Evolutionary conservation across 2,797 vertebrate genomes (phyloP).

Genomic region (Hephaestus fuliginosus): DNA sequence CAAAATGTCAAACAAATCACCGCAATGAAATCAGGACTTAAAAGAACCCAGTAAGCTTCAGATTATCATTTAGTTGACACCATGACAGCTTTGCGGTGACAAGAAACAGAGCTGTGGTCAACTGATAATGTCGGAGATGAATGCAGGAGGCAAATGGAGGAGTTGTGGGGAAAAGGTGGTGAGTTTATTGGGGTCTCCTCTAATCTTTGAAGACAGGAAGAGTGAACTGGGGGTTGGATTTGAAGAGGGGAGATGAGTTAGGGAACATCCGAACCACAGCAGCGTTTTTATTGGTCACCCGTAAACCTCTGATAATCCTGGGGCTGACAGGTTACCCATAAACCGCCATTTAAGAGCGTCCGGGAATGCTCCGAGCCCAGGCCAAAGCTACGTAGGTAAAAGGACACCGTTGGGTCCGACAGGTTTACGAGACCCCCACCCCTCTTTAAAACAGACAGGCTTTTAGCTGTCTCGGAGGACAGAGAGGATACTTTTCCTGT

Average conservation of each 20-base stretch:
- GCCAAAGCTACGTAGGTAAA: slow-evolving; percentile 69
- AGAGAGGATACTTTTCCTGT: slow-evolving; percentile 74
- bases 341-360: slow-evolving; percentile 77
- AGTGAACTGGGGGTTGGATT: slow-evolving; percentile 43
- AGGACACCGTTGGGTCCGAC: slow-evolving; percentile 75
- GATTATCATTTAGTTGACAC: not conserved
- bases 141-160: slow-evolving; percentile 17
- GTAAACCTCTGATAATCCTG: slow-evolving; percentile 81
- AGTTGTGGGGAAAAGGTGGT: slow-evolving; percentile 34
- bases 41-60: not conserved
- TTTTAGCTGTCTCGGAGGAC: slow-evolving; percentile 77
- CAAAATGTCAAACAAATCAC: not conserved
- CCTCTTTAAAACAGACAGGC: slow-evolving; percentile 64
- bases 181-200: slow-evolving; percentile 70
- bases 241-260: slow-evolving; percentile 44
- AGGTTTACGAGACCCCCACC: slow-evolving; percentile 74
- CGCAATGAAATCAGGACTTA: slow-evolving; percentile 9
- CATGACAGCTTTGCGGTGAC: slow-evolving; percentile 6
- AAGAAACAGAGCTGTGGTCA: slow-evolving; percentile 1
- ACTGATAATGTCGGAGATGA: slow-evolving; percentile 15
- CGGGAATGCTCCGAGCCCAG: slow-evolving; percentile 74
- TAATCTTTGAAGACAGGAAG: slow-evolving; percentile 71
- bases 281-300: slow-evolving; percentile 75
- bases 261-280: slow-evolving; percentile 69
- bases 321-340: slow-evolving; percentile 71